Base-by-base conservation (phyloP, 2,113 vertebrate species). In the Okapia johnstoni region DNA sequence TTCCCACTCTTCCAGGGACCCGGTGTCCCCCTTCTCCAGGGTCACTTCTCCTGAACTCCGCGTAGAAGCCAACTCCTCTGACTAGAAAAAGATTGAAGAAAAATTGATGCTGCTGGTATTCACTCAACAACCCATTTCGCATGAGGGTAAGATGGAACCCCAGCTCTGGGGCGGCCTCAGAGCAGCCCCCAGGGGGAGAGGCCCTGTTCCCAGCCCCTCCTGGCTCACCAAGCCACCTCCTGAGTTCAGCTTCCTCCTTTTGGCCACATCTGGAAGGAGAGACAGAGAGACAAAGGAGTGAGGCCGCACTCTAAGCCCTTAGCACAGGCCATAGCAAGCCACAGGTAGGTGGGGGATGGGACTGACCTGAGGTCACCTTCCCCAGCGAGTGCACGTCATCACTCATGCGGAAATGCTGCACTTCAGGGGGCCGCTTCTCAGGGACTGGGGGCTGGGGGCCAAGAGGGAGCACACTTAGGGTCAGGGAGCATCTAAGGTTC, bases 1-100 rank as follows among this genome's bases (percentile, higher is more conserved):
- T 89, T 99, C 99, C 79, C 99, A 98, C 76, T 99, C 99, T 46
- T 99, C 97, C 54, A 96, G 88, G 93, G 98, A 80, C 63, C 94
- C 88, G 2, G 97, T 66, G 33, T 95, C 90, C 14, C 91, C 97
- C 46, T 98, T 98, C 46, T 98, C 95, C 91, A 98, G 73, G 86
- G 90, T 85, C 52, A 97, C 79, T 46, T 97, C 98, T 97, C 97
- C 96, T 0, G 97, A 97, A 83, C 92, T 83, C 81, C 94, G 85
- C 2, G 98, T 33, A 95, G 97, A 90, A 43, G 87, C 88, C 94
- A 98, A 91, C 57, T 98, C 97, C 70, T 98, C 98, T 0, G 96
- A 94, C 98, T 98, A 70, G 84, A 91, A 93, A 96, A 91, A 96
- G 63, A 94, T 30, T 1, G 80, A 61, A 84, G 36, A 94, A 90